Evolutionary conservation across 2,113 vertebrate genomes (phyloP).

Genomic region (Phylloscopus trochiloides): DNA sequence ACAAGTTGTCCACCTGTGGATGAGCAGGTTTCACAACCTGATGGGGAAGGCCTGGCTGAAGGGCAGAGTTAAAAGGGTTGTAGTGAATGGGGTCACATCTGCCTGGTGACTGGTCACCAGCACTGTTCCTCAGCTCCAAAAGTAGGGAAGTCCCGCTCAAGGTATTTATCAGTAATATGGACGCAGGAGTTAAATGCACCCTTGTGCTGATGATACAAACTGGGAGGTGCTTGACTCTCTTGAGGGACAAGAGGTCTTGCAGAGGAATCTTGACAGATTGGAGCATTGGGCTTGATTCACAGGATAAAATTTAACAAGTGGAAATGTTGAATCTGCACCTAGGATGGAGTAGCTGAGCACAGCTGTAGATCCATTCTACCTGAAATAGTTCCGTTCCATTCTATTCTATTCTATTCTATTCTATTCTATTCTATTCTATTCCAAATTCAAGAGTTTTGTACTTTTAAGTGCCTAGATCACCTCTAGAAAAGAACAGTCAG

Average conservation of each 20-base stretch:
- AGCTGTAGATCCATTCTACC: not conserved
- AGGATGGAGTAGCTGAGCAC: not conserved
- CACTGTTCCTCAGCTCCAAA: not conserved
- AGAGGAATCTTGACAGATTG: not conserved
- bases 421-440: no score
- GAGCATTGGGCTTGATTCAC: not conserved
- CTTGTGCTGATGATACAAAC: not conserved
- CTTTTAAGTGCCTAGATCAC: not conserved
- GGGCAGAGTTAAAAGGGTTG: not conserved
- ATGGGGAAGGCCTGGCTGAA: not conserved
- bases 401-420: not conserved
- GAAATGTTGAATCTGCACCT: not conserved
- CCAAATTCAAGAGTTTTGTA: not conserved
- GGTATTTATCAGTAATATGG: not conserved
- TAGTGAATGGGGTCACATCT: not conserved
- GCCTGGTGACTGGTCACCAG: not conserved
- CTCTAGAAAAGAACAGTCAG: not conserved
- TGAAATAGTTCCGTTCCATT: not conserved
- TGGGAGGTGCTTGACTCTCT: not conserved
- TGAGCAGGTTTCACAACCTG: fast-evolving
- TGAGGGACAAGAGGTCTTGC: not conserved
- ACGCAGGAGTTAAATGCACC: not conserved
- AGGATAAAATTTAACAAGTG: not conserved
- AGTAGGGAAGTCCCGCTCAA: not conserved
- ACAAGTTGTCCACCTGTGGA: not conserved